Evolutionary conservation across 2,113 vertebrate genomes (phyloP), one percentile per base, ranked within the genome.

Genomic region (Mixornis gularis): DNA sequence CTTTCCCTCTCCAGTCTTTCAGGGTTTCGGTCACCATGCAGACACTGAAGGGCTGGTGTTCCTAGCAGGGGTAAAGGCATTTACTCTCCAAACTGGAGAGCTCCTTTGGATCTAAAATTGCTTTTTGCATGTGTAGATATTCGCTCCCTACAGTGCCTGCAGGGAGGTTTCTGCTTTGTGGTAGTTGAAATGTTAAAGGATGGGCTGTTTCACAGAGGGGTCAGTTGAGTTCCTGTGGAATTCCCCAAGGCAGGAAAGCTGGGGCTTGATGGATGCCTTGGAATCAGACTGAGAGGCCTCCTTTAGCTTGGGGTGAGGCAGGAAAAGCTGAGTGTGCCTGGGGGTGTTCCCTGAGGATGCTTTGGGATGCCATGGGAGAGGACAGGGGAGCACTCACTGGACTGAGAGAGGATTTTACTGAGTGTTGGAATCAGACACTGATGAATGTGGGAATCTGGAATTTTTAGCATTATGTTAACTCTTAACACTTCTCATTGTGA

Each of bases 401-500:
- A 0, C 22, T 32, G 38, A 58, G 21, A 9, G 12, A 44, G 0
- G 6, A 19, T 36, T 9, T 46, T 27, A 6, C 36, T 22, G 12
- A 20, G 9, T 38, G 12, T 9, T 43, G 46, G 40, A 65, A 29
- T 58, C 58, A 65, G 5, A 20, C 59, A 17, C 4, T 46, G 34
- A n/a, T 34, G 9, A 17, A 13, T 24, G 22, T 22, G 58, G 16
- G 15, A 3, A 38, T 66, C 21, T 53, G 44, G 49, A 26, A 49
- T 32, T 70, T 36, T 59, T 70, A 73, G 8, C 27, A 5, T 46
- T 51, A 10, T 4, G 6, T 63, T 55, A 34, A 62, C 65, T 81
- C 48, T 53, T 82, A 49, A 13, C 62, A 17, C 24, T 60, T 52
- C 40, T 59, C 46, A 6, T 11, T 52, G 13, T 66, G 56, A 84